These are phyloP conservation scores for Leucoptera coffeella DNA, from an alignment of 2,888 invertebrate species.

Conservation along the genomic window DNA sequence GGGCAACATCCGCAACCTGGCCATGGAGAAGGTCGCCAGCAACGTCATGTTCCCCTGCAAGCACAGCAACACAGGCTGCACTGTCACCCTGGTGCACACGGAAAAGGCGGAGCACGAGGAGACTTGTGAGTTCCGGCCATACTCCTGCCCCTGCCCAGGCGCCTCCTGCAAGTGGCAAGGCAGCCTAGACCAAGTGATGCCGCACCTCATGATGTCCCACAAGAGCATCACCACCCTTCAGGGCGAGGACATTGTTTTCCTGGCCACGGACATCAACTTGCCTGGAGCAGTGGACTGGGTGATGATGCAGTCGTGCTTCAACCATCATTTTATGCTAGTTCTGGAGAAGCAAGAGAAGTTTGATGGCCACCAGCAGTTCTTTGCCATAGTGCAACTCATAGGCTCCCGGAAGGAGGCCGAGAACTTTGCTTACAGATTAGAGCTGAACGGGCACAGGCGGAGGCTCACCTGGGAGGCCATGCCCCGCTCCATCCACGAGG, in stretches of 20 bases:
- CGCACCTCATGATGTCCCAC: constrained; percentile 93
- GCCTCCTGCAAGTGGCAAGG: constrained; percentile 99
- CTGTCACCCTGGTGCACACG: constrained; percentile 86
- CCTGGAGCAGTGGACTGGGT: constrained; percentile 99
- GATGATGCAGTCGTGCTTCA: constrained; percentile 99
- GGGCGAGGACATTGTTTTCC: constrained; percentile 98
- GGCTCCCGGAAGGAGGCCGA: constrained; percentile 98
- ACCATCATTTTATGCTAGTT: constrained; percentile 98
- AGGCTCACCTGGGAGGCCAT: constrained; percentile 99
- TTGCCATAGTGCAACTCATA: constrained; percentile 98
- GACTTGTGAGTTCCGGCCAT: constrained; percentile 95
- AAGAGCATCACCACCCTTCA: constrained; percentile 98
- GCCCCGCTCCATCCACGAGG: constrained; percentile 97
- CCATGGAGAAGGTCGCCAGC: constrained; percentile 99
- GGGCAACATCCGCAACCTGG: constrained; percentile 95
- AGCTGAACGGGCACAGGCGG: constrained; percentile 91
- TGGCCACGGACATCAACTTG: constrained; percentile 98
- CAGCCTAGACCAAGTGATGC: constrained; percentile 96
- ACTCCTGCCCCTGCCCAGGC: constrained; percentile 98
- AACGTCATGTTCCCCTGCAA: constrained; percentile 99
- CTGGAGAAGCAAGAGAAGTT: constrained; percentile 97
- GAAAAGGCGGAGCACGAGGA: constrained; percentile 99
- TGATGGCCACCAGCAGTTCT: constrained; percentile 94
- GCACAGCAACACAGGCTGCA: constrained; percentile 93
- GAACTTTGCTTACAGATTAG: constrained; percentile 96